These are phyloP conservation scores for Rhabdophis nuchalis DNA, from an alignment of 2,797 vertebrate species.

Conservation along the genomic window DNA sequence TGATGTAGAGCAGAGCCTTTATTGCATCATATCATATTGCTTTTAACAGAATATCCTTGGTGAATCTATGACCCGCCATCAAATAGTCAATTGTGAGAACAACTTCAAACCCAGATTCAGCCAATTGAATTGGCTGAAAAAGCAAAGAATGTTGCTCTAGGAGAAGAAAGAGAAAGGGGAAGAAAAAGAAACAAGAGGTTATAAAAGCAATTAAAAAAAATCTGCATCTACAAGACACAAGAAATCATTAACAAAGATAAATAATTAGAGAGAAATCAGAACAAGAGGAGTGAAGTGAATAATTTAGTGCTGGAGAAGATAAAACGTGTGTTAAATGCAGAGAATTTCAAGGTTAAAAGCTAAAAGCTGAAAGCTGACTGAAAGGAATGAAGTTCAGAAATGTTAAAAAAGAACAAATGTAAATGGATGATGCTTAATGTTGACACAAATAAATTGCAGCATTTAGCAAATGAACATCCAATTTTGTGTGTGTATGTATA, in stretches of 20 bases:
- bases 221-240: neutral
- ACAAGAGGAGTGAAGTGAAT: neutral
- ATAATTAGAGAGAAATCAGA: neutral
- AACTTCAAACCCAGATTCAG: neutral
- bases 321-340: neutral
- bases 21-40: neutral
- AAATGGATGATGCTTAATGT: neutral
- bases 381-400: neutral
- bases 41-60: neutral
- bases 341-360: neutral
- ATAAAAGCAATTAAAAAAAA: neutral
- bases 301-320: neutral
- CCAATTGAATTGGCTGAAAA: neutral
- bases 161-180: neutral
- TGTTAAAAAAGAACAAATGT: neutral
- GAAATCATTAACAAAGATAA: neutral
- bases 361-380: neutral
- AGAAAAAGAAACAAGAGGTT: neutral
- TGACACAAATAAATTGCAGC: neutral
- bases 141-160: neutral
- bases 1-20: neutral
- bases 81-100: neutral
- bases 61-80: neutral
- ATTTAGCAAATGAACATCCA: neutral
- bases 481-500: neutral